Base-by-base conservation (phyloP, 1,140 invertebrate species). In the Mylabris phalerata region DNA sequence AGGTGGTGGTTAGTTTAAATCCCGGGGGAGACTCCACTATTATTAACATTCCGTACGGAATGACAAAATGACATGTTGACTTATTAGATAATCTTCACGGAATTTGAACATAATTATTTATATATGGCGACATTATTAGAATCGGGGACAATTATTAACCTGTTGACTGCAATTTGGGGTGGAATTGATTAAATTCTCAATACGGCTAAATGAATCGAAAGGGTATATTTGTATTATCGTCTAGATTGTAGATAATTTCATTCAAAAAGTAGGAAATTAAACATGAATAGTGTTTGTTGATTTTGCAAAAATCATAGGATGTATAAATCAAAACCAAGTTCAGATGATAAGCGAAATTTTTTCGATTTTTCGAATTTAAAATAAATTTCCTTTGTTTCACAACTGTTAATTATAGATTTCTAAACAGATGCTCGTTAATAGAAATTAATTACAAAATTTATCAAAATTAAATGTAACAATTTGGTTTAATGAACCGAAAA, bases 51-150 rank as follows among this genome's bases (percentile, higher is more conserved):
- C 48, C 44, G 54, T 32, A 13, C 50, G 57, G 51, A 67, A 64
- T 64, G 62, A 60, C 62, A 61, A 51, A 56, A 57, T 52, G 64
- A 32, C 59, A 48, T 68, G 64, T 68, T 68, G 66, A 64, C 64
- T 64, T 68, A 62, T 68, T 64, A 61, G 66, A 59, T 68, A 60
- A 68, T 66, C 64, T 66, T 47, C 42, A 39, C 38, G 38, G 44
- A 62, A 68, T 66, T 54, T 19, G 65, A 67, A 61, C 61, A 60
- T 59, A 57, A 59, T 64, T 66, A 62, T 62, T 67, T 67, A 65
- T 65, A 58, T 39, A 42, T 10, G 45, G 49, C 32, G 59, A 46
- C 25, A 41, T 43, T 43, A 41, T 51, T 42, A 57, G 48, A 49
- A 50, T 55, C 32, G 40, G 24, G 42, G 55, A 27, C 19, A 61